Evolutionary conservation across 2,797 vertebrate species (phyloP), one percentile per base, ranked within the genome.

Genomic region (Pipistrellus pipistrellus): DNA sequence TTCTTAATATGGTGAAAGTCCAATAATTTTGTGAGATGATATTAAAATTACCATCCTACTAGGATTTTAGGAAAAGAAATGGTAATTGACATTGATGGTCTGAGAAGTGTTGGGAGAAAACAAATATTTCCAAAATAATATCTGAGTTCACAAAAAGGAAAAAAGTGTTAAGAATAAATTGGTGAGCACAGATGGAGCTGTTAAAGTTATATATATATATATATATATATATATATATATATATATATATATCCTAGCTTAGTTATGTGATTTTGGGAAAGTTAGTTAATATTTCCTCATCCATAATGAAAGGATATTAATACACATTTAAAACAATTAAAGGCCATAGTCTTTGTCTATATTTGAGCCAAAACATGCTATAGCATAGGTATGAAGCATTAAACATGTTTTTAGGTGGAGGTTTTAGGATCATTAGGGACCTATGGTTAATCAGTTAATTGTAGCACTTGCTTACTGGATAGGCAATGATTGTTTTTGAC

Each of bases 51-150:
- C 13, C 4, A 78, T 41, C 23, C 62, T 88, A 84, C 44, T 30
- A 85, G 66, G 17, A 18, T 51, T 91, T 81, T 35, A 86, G 59
- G 53, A 23, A 96, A 85, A 72, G 8, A 90, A 95, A 82, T 13
- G 15, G 62, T 62, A 64, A 44, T 8, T 73, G 68, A 59, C 14
- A 21, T 46, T 68, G 35, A 41, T 46, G 32, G 23, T 84, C 51
- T 66, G 32, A 68, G 69, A 57, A 82, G 27, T 53, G 3, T 38
- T 88, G 8, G 20, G 17, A 87, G 21, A 68, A 88, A 71, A 27
- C 2, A 89, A 91, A 4, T 46, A 68, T 84, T 93, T 81, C 46
- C 57, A 95, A 68, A 88, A 72, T 85, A 86, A 75, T 53, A 64
- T 87, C 66, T 62, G 68, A 66, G 17, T 15, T 64, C 32, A 66